Percentiles rank a stretch among this genome's conserved stretches.
These are phyloP conservation scores for Pipa parva DNA, from an alignment of 2,113 vertebrate genomes.

Conservation along the genomic window DNA sequence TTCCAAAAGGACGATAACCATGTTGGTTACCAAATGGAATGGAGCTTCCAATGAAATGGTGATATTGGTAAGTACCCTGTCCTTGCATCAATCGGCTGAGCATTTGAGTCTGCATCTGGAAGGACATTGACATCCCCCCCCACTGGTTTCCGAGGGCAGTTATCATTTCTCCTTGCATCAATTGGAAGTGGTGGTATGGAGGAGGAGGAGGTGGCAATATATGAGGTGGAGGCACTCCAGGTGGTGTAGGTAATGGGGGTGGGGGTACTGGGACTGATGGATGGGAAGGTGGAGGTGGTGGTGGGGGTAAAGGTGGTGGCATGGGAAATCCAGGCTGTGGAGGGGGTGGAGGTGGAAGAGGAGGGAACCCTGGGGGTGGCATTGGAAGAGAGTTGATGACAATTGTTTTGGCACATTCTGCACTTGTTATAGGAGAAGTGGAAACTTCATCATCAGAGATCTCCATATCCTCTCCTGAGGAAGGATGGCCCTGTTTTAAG, in stretches of 20 bases:
- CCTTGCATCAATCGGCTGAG: slow-evolving; percentile 93
- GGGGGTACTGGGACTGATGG: slow-evolving; percentile 56
- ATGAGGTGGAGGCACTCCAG: slow-evolving; percentile 68
- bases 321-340: slow-evolving; percentile 66
- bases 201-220: slow-evolving; percentile 77
- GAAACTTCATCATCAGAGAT: slow-evolving; percentile 96
- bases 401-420: slow-evolving; percentile 79
- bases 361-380: slow-evolving; percentile 76
- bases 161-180: slow-evolving; percentile 91
- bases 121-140: slow-evolving; percentile 92
- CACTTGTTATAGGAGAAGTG: slow-evolving; percentile 72
- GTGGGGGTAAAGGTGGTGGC: slow-evolving; percentile 61
- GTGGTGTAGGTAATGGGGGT: slow-evolving; percentile 55
- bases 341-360: slow-evolving; percentile 66
- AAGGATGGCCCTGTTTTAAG: slow-evolving; percentile 72
- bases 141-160: slow-evolving; percentile 84
- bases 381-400: slow-evolving; percentile 72
- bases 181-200: slow-evolving; percentile 74
- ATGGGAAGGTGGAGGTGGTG: slow-evolving; percentile 53
- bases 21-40: slow-evolving; percentile 76
- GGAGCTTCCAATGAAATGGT: slow-evolving; percentile 75
- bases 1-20: slow-evolving; percentile 73
- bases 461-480: slow-evolving; percentile 97
- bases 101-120: slow-evolving; percentile 99
- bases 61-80: slow-evolving; percentile 78